Percentiles rank a stretch among this genome's conserved stretches.
Evolutionary conservation across 2,797 vertebrate genomes (phyloP).

Genomic region (Allobates femoralis): DNA sequence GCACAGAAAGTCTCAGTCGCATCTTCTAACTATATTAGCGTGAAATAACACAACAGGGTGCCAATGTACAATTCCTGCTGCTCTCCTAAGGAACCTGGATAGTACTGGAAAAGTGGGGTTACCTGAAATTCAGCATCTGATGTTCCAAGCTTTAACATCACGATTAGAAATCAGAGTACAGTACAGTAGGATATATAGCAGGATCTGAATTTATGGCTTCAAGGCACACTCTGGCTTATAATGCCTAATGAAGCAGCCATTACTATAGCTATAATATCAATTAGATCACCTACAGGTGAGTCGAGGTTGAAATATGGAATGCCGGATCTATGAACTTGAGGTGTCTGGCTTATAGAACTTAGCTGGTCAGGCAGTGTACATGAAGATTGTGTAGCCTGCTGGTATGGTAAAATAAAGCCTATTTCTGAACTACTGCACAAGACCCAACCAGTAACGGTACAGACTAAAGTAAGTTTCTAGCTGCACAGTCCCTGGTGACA

Average conservation of each 20-base stretch:
- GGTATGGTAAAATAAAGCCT: too few relatives aligned
- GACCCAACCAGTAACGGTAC: too few relatives aligned
- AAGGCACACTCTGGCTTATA: background rate
- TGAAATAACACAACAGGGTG: constrained; percentile 9
- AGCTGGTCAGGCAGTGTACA: too few relatives aligned
- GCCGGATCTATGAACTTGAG: background rate
- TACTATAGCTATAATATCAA: background rate
- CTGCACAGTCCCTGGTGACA: too few relatives aligned
- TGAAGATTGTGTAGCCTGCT: too few relatives aligned
- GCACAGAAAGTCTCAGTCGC: background rate
- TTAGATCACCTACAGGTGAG: background rate
- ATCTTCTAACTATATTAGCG: constrained; percentile 8
- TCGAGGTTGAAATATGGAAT: background rate
- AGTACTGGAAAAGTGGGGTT: background rate
- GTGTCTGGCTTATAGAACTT: background rate
- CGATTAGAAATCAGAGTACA: background rate
- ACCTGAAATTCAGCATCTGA: background rate
- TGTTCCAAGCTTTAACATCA: background rate
- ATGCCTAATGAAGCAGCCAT: background rate
- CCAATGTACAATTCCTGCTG: constrained; percentile 6
- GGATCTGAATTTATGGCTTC: background rate
- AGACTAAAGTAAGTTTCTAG: too few relatives aligned
- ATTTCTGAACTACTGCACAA: too few relatives aligned
- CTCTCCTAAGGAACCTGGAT: background rate
- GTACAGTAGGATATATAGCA: background rate